Evolutionary conservation across 2,888 invertebrate species (phyloP), one percentile per base, ranked within the genome.

Genomic region (Mamestra brassicae): DNA sequence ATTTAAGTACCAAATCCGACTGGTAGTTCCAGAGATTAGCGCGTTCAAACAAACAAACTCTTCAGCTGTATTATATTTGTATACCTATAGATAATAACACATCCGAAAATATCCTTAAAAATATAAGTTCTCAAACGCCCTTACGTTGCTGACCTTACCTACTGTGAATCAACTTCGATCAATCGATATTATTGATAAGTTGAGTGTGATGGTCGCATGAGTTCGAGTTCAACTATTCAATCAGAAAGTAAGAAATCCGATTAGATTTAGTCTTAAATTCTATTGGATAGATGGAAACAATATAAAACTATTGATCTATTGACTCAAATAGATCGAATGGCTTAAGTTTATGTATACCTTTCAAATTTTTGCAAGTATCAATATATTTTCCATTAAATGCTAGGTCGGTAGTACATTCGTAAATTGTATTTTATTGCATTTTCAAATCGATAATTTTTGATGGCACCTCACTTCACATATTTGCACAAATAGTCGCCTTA

Each of bases 341-440:
- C n/a, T n/a, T n/a, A 26, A 26, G 26, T 26, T 26, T 26, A 26
- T 26, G 26, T 26, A 26, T 26, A 11, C 17, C 0, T 68, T 13
- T 55, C n/a, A 26, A 57, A 57, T n/a, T 11, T 42, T 52, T 45
- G 36, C 45, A 60, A 42, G 11, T 50, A 68, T 55, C 55, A 11
- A 62, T 55, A 45, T n/a, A 72, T 72, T 54, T 13, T 6, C 10
- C 13, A 17, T 58, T 62, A 26, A 50, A 36, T 50, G 26, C 47
- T 42, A 34, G 1, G 4, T 26, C 55, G 8, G 8, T 42, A 50
- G 17, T 61, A 13, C 13, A 50, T 66, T 54, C 5, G 17, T 58
- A 47, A 36, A 65, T 42, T 67, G 45, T 69, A 54, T 47, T 55
- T 15, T 50, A 74, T 60, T 65, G 5, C 34, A 50, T 71, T 80